Conservation (phyloP, 2,888 invertebrate species). For the Lepidochrysops patricia region DNA sequence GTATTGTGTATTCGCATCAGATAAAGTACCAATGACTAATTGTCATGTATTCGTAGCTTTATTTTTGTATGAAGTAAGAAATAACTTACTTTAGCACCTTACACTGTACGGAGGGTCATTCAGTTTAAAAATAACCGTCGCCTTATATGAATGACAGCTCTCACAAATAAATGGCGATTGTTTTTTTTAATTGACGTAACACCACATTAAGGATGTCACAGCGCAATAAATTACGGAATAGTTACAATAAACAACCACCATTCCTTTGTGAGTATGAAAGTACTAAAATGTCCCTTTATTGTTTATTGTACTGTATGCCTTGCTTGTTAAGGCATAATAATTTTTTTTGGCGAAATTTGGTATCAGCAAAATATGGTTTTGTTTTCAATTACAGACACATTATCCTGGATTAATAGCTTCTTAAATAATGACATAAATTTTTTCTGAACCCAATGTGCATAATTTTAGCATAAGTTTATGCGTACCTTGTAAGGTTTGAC, state of each 20-base stretch:
- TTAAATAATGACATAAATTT: slow-evolving; percentile 4
- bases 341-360: background rate
- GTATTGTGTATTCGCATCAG: background rate
- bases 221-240: background rate
- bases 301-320: background rate
- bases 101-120: background rate
- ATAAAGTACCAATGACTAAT: background rate
- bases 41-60: background rate
- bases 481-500: background rate
- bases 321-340: background rate
- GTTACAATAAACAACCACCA: background rate
- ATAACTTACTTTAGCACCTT: slow-evolving; percentile 2
- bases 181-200: background rate
- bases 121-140: background rate
- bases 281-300: background rate
- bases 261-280: slow-evolving; percentile 7
- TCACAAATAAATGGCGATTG: background rate
- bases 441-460: background rate
- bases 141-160: slow-evolving; percentile 6
- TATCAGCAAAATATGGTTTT: background rate
- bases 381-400: background rate
- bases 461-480: background rate
- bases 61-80: background rate
- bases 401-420: background rate
- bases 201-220: background rate